Evolutionary conservation across 2,797 vertebrate species (phyloP).

Genomic region (Esox lucius): DNA sequence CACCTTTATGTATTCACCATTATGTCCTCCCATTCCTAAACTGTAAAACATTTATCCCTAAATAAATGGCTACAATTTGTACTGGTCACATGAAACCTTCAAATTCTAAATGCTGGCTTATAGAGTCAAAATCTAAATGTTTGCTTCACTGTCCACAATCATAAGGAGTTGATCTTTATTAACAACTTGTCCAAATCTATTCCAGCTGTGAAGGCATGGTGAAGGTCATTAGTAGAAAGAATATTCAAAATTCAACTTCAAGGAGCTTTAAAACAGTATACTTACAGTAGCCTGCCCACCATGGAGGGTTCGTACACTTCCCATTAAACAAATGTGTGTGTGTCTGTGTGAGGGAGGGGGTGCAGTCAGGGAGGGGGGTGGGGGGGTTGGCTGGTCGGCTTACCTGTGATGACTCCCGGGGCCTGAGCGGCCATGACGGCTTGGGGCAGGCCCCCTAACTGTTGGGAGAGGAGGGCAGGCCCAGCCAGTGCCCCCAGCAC

Average conservation of each 20-base stretch:
- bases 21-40: background rate
- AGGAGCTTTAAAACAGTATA: background rate
- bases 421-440: slow-evolving; percentile 89
- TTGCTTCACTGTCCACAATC: background rate
- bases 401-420: slow-evolving; percentile 87
- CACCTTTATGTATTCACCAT: no score
- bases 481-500: slow-evolving; percentile 81
- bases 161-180: background rate
- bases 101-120: background rate
- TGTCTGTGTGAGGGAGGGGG: background rate
- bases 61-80: background rate
- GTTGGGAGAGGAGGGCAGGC: slow-evolving; percentile 77
- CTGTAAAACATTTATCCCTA: background rate
- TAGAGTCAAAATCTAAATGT: background rate
- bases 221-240: background rate
- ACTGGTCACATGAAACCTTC: background rate
- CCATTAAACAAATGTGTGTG: background rate
- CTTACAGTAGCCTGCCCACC: background rate
- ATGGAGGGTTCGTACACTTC: background rate
- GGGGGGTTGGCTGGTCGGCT: background rate
- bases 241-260: background rate
- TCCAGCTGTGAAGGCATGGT: background rate
- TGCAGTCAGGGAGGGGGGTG: background rate
- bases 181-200: background rate
- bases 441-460: slow-evolving; percentile 78